A percentile compares a stretch with the other conserved stretches of the same genome.
These are phyloP conservation scores for Neodontobutis hainanensis DNA, from an alignment of 2,113 vertebrate species.

Conservation along the genomic window DNA sequence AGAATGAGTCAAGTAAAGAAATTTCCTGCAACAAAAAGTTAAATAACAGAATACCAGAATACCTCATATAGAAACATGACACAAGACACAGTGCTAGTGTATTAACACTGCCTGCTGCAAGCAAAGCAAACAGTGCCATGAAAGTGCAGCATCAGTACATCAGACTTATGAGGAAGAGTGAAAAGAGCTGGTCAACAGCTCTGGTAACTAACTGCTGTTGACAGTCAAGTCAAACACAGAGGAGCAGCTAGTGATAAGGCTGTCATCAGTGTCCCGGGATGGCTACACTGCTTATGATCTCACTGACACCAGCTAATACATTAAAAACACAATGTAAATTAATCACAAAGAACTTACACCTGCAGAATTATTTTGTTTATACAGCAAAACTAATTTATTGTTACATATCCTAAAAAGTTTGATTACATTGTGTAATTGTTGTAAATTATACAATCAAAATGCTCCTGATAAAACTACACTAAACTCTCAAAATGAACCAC, in stretches of 20 bases:
- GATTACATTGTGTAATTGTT: too few species aligned
- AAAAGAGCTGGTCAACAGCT: slow-evolving; percentile 45
- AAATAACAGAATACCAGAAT: too few species aligned
- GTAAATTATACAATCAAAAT: too few species aligned
- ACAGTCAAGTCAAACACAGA: slow-evolving; percentile 54
- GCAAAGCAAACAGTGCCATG: not conserved
- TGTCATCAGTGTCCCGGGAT: slow-evolving; percentile 42
- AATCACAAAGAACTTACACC: too few species aligned
- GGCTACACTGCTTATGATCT: slow-evolving; percentile 46
- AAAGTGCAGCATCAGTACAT: slow-evolving; percentile 11
- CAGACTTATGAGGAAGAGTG: slow-evolving; percentile 37
- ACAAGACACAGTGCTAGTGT: not conserved
- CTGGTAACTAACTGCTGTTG: slow-evolving; percentile 62
- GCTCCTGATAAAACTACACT: too few species aligned
- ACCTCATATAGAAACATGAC: not conserved
- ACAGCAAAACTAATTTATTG: too few species aligned
- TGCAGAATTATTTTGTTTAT: too few species aligned
- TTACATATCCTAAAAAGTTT: too few species aligned
- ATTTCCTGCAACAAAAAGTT: too few species aligned
- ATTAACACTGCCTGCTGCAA: not conserved
- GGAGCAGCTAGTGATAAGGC: slow-evolving; percentile 37
- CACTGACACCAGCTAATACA: slow-evolving; percentile 39
- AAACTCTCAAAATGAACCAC: too few species aligned
- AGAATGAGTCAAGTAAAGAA: too few species aligned
- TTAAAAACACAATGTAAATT: not conserved